Base-by-base conservation (phyloP, 2,113 vertebrate species). In the Piaya cayana region DNA sequence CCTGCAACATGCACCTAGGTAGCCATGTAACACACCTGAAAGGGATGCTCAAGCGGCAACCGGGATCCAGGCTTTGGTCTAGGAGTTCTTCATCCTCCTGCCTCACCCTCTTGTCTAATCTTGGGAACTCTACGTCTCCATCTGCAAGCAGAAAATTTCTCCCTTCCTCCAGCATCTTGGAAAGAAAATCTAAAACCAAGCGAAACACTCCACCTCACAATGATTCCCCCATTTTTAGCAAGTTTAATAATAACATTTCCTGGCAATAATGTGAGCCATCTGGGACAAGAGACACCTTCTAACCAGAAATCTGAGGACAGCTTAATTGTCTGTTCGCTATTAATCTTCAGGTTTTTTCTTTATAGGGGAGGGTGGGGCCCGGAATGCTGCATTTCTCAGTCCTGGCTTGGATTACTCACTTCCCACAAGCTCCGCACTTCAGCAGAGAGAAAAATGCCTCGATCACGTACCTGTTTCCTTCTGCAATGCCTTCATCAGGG, bases 281-380 rank as follows among this genome's bases (percentile, higher is more conserved):
- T 32, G 88, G 77, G 78, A 22, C 16, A 59, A 69, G 43, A 92
- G 64, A 39, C 60, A 82, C 75, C 82, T 90, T 25, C 0, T 67
- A 49, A 70, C 21, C 59, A 75, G 65, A 58, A 78, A 79, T 39
- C 59, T 29, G 67, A 32, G 14, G 55, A 19, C 30, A 74, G 55
- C 68, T 45, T 77, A 59, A 5, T 19, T 18, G 37, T 63, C 93
- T 91, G 92, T 75, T 96, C 78, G 72, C 65, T 8, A 63, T 96
- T 60, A 95, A 68, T 52, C 34, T 52, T 47, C 45, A 49, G 21
- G 12, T 39, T 34, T 52, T 67, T 81, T 53, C 55, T 94, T 89
- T 81, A 68, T 32, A 10, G 14, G 84, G 90, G 78, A 86, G 93
- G 95, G 96, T 68, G 95, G 93, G 69, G 93, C 47, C 60, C 63